Base-by-base conservation (phyloP, 2,888 invertebrate genomes). In the Lamellibrachia columna region DNA sequence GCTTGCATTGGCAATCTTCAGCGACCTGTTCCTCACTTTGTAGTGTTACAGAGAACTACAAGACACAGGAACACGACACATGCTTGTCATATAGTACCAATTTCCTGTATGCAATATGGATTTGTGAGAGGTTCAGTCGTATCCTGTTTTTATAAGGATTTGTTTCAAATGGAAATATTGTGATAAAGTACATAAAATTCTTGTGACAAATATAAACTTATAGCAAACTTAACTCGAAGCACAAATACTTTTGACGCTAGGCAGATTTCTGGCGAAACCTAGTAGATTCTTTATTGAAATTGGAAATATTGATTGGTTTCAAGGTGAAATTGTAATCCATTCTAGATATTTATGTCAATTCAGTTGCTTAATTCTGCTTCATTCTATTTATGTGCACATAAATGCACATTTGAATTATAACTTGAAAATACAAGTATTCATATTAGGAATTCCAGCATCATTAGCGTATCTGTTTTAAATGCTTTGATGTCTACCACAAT, bases 1-100 rank as follows among this genome's bases (percentile, higher is more conserved):
- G 28, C 90, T 92, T 93, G 9, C 91, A 52, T 22, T 91, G 93
- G 60, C 93, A 94, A 7, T 92, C 92, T 52, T 94, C 93, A 15
- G 93, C n/a, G 9, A 94, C 91, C 53, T 91, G 91, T 60, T 4
- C 53, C 91, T 15, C 58, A 52, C 52, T 58, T 28, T 28, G 52
- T 55, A 53, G 91, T 91, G 40, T 52, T 55, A 60, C 60, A 91
- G 75, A 75, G 75, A 75, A 75, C 75, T 75, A 75, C 3, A 75
- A 75, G 22, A 75, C 3, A 75, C 3, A 75, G 15, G 22, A 22
- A 75, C 6, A 22, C n/a, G 22, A 22, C 22, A 75, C 75, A 75
- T 22, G 75, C 1, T 40, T 75, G 22, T 22, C 58, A 58, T 11
- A 28, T 28, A 28, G 28, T 28, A 28, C 28, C 28, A 22, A 75